Evolutionary conservation across 2,888 invertebrate genomes (phyloP), one percentile per base, ranked within the genome.

Genomic region (Acronicta aceris): DNA sequence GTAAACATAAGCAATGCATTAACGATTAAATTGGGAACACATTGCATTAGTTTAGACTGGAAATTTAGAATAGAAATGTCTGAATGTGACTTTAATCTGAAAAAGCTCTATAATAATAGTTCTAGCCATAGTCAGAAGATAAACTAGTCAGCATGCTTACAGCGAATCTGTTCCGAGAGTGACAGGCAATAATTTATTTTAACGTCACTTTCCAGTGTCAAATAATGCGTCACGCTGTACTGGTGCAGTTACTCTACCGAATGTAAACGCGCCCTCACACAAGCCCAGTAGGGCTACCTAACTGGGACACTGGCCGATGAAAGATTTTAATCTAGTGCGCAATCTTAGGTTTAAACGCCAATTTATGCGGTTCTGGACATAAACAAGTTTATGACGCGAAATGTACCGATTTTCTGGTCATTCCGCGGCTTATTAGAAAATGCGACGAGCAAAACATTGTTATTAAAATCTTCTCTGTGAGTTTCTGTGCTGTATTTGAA

Each of bases 251-350:
- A 67, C 25, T 50, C 13, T 38, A 8, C 46, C 27, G 36, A 36
- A 42, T 69, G 36, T 66, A 46, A 54, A 55, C 54, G 48, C 52
- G 17, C 30, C 73, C 7, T 73, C 54, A 60, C 46, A 55, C 51
- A 47, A 60, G 54, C 48, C 52, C 42, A 60, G 47, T 59, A 71
- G 64, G 68, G 63, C 52, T 64, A 25, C 47, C 53, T 62, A 71
- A 64, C 61, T 74, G 51, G 68, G 63, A 48, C 66, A 63, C 49
- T 53, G 49, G 62, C 56, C 68, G 65, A 76, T 62, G 74, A 62
- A 74, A 76, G 69, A 74, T 72, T 71, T 63, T 71, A 74, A 77
- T 76, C 77, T 71, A 48, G 61, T 54, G 41, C 59, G 59, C 65
- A 74, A 74, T 76, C 74, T 77, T 38, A 53, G 54, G 56, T 41